Evolutionary conservation across 2,888 invertebrate genomes (phyloP).

Genomic region (Bimastos eiseni): DNA sequence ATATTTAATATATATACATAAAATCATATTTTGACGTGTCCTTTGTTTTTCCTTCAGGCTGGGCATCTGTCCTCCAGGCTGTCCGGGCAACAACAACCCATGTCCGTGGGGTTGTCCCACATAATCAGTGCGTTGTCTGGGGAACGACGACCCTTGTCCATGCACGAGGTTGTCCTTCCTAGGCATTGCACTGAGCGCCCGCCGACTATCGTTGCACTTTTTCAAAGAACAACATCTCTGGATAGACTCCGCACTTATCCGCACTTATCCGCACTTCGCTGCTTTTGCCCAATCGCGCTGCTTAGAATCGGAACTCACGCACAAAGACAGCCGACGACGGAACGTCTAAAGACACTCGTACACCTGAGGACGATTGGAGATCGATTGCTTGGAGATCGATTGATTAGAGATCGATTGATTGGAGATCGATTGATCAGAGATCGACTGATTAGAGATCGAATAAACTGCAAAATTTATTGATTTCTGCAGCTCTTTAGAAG

Average conservation of each 20-base stretch:
- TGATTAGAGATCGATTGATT: too few species aligned
- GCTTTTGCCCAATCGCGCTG: background rate
- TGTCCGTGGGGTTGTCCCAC: background rate
- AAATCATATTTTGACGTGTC: background rate
- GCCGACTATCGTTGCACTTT: background rate
- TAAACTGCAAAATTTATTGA: background rate
- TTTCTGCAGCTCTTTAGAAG: constrained; percentile 1
- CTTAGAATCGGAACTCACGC: background rate
- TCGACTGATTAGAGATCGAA: background rate
- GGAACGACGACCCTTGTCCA: background rate
- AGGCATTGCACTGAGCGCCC: background rate
- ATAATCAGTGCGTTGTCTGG: background rate
- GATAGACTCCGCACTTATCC: background rate
- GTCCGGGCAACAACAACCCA: background rate
- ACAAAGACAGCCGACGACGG: background rate
- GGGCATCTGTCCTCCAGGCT: constrained; percentile 17
- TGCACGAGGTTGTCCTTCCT: background rate
- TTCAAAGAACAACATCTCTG: background rate
- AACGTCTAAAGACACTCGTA: background rate
- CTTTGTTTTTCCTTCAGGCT: background rate
- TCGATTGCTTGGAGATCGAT: too few species aligned
- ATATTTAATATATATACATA: too few species aligned
- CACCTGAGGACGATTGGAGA: background rate
- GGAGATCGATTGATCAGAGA: too few species aligned
- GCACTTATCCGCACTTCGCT: background rate